Conservation (phyloP, 2,797 vertebrate species). For the Peromyscus aztecus region DNA sequence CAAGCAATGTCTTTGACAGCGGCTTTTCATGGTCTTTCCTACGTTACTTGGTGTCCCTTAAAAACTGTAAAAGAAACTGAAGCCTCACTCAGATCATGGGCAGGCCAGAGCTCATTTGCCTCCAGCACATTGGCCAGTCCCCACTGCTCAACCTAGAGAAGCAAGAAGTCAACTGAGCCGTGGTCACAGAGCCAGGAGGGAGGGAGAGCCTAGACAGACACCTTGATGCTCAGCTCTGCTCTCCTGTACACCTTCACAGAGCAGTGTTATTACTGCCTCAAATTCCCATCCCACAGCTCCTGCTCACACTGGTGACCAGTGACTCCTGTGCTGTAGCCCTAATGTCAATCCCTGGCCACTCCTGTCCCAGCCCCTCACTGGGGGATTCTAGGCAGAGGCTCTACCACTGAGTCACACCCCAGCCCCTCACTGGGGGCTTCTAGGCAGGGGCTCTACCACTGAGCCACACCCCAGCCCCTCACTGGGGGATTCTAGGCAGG, state of each 20-base stretch:
- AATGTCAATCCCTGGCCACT: no score
- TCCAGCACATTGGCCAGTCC: neutral
- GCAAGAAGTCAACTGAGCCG: no score
- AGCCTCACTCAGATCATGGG: no score
- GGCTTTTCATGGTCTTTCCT: rapidly evolving
- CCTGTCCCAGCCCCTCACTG: neutral
- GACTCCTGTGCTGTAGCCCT: neutral
- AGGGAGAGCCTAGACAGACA: neutral
- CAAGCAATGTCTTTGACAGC: rapidly evolving
- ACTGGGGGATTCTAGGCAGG: neutral
- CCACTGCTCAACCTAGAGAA: neutral
- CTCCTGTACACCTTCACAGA: neutral
- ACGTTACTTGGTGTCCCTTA: rapidly evolving
- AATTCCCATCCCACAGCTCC: neutral
- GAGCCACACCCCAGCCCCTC: neutral
- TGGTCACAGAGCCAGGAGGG: neutral
- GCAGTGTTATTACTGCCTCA: neutral
- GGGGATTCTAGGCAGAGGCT: neutral
- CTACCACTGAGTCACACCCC: neutral
- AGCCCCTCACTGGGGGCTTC: neutral
- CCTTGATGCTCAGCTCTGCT: neutral
- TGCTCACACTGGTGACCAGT: neutral
- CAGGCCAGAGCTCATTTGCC: neutral
- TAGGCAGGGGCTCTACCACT: neutral
- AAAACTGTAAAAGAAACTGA: neutral